phyloP scores from a whole-genome alignment of 1,140 invertebrate genomes.

The Eubasilissa regina region DNA sequence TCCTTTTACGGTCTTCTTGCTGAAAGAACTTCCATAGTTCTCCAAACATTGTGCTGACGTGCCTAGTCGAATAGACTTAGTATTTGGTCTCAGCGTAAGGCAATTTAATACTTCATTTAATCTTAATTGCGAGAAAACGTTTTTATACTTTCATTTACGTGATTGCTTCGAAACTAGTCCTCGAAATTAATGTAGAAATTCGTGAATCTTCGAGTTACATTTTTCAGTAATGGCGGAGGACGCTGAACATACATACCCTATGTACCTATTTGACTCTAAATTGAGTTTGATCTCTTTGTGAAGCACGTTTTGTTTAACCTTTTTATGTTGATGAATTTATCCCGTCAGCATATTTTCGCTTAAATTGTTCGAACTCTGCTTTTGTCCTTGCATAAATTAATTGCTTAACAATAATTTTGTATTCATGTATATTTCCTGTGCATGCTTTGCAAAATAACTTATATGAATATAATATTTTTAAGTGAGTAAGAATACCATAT shows the following conservation, averaged over 20 bases:
- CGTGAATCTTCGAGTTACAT: neutral
- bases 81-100: neutral
- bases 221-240: neutral
- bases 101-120: neutral
- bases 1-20: neutral
- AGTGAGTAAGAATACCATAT: too few species aligned
- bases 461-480: neutral
- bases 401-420: neutral
- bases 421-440: too few species aligned
- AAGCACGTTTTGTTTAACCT: too few species aligned
- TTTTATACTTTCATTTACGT: too few species aligned
- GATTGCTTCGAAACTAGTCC: too few species aligned
- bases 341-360: neutral
- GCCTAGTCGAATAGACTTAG: conserved; percentile 1
- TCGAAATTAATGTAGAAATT: neutral
- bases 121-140: neutral
- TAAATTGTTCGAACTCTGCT: neutral
- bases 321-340: too few species aligned
- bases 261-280: too few species aligned
- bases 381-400: too few species aligned
- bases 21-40: neutral
- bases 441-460: neutral
- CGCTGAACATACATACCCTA: neutral
- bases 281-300: too few species aligned
- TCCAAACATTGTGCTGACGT: neutral